These are phyloP conservation scores for Acanthochromis polyacanthus DNA, from an alignment of 2,113 vertebrate genomes.

Conservation along the genomic window DNA sequence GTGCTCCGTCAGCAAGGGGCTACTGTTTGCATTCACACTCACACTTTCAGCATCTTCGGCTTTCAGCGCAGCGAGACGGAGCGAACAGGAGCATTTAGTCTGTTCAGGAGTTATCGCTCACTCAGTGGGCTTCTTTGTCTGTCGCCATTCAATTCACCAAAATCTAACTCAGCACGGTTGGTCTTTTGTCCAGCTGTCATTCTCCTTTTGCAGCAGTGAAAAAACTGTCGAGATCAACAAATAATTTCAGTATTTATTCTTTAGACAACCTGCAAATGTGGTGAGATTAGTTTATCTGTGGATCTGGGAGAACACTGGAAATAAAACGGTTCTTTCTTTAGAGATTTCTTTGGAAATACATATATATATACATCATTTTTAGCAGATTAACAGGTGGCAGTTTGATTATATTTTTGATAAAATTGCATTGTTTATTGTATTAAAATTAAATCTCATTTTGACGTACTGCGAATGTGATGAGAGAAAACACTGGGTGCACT, in stretches of 20 bases:
- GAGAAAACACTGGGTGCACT: too few species aligned
- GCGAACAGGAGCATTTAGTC: conserved; percentile 7
- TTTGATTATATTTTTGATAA: too few species aligned
- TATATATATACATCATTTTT: too few species aligned
- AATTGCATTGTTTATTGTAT: too few species aligned
- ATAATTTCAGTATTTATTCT: background rate
- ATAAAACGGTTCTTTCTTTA: too few species aligned
- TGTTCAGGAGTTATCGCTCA: conserved; percentile 6
- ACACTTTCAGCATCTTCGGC: conserved; percentile 35
- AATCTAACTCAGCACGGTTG: conserved; percentile 26
- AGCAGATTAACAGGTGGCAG: too few species aligned
- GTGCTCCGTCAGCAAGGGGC: conserved; percentile 57
- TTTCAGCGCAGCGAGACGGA: conserved; percentile 14
- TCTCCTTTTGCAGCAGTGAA: conserved; percentile 7
- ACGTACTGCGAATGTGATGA: too few species aligned
- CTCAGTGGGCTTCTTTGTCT: conserved; percentile 12
- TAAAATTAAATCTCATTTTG: too few species aligned
- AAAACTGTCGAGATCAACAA: conserved; percentile 14
- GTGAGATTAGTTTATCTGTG: conserved; percentile 2
- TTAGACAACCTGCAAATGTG: background rate
- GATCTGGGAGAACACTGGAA: too few species aligned
- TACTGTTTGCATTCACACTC: conserved; percentile 47
- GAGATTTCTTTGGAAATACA: too few species aligned
- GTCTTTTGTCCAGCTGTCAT: conserved; percentile 9
- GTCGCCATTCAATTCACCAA: conserved; percentile 17